Base-by-base conservation (phyloP, 2,888 invertebrate species). In the Rambutsinella grinnellia region DNA sequence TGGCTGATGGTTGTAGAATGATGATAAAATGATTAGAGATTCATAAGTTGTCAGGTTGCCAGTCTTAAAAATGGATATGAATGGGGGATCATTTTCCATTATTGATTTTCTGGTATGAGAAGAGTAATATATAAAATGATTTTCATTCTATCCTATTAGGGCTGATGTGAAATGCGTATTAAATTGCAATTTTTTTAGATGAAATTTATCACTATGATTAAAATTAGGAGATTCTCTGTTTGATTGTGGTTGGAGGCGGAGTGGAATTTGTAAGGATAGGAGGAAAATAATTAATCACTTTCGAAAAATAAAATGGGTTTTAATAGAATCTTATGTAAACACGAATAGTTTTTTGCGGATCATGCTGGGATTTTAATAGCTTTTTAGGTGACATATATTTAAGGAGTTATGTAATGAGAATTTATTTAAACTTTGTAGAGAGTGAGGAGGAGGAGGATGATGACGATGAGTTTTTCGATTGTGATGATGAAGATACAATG, bases 401-500 rank as follows among this genome's bases (percentile, higher is more conserved):
- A 54, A 77, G 77, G 13, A 36, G 13, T 36, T 8, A 36, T 36
- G 36, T 8, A 36, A 36, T 36, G 36, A 13, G 5, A 36, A 8
- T 13, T 17, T 61, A 36, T 65, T 57, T 36, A 36, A 36, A n/a
- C n/a, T 60, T 77, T 68, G 15, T 63, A 83, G 83, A 80, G 36
- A 85, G 84, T 76, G 88, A 89, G 63, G 89, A 88, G 2, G 85
- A 85, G 13, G 85, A 85, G 13, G 27, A 62, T 51, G 85, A 84
- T 3, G 85, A 85, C 8, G 85, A 84, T 26, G 94, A 95, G 86
- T 96, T 96, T 87, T 96, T 90, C 86, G 95, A 94, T 86, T 93
- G 89, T 28, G 90, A 90, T 77, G 87, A 86, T 70, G 81, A 82
- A 56, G 69, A 93, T 53, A 70, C 76, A 26, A 53, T 58, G 47